Conservation (phyloP, 1,140 invertebrate genomes). For the Chelonus insularis region DNA sequence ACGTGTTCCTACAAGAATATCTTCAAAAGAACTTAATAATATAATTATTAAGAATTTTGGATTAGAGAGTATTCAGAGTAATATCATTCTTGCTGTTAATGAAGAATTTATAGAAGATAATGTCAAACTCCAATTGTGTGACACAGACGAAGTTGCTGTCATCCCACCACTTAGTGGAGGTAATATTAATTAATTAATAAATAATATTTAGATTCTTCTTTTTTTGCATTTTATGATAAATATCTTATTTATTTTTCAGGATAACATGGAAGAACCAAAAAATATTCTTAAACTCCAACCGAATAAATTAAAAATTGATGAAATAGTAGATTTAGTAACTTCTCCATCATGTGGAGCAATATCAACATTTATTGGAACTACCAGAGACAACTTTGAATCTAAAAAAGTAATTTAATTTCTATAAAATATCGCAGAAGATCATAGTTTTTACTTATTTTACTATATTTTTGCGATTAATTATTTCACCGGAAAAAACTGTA, state of each 20-base stretch:
- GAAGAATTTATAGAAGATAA: conserved; percentile 70
- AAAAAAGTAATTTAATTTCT: conserved; percentile 73
- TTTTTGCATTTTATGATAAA: no score
- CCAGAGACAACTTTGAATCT: conserved; percentile 85
- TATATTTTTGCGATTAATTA: no score
- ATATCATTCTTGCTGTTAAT: conserved; percentile 79
- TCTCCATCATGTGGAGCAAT: conserved; percentile 82
- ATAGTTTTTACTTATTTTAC: no score
- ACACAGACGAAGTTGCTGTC: conserved; percentile 78
- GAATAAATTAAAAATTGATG: conserved; percentile 70
- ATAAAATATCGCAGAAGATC: no score
- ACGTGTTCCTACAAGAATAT: conserved; percentile 57
- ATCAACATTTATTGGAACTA: conserved; percentile 89
- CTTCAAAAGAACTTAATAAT: conserved; percentile 63
- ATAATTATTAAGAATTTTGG: conserved; percentile 66
- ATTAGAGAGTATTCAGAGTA: conserved; percentile 70
- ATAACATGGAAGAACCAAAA: conserved; percentile 53
- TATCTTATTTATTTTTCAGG: conserved; percentile 37
- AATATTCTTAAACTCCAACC: conserved; percentile 67
- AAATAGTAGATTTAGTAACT: conserved; percentile 69
- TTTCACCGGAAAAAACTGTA: no score
- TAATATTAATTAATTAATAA: conserved; percentile 38
- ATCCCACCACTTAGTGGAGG: conserved; percentile 89
- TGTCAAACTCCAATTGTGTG: conserved; percentile 60
- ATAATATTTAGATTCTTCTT: not conserved